Evolutionary conservation across 1,140 invertebrate species (phyloP), one percentile per base, ranked within the genome.

Genomic region (Pachypsylla venusta): DNA sequence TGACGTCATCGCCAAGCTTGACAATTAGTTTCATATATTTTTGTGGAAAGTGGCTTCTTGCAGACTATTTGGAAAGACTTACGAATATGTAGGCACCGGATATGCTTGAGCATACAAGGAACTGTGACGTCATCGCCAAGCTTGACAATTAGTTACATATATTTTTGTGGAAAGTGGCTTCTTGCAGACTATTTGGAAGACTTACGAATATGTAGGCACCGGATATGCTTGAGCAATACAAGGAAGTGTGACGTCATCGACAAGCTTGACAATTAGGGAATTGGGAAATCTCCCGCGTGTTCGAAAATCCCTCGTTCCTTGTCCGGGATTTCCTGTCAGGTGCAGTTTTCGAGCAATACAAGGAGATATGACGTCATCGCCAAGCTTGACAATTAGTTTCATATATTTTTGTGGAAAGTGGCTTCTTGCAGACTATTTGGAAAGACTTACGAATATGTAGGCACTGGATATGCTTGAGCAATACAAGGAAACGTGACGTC

Each of bases 151-250:
- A n/a, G n/a, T n/a, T n/a, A n/a, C n/a, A n/a, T n/a, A n/a, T n/a
- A n/a, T n/a, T n/a, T n/a, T n/a, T n/a, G n/a, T n/a, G n/a, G n/a
- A n/a, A n/a, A n/a, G n/a, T n/a, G n/a, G n/a, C n/a, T n/a, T n/a
- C n/a, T n/a, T n/a, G n/a, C n/a, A n/a, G n/a, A n/a, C n/a, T n/a
- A n/a, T n/a, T n/a, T n/a, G n/a, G 30, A n/a, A 48, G 62, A 69
- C 71, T 74, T 73, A 83, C 79, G 81, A 82, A 71, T 85, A 87
- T 57, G 74, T 79, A 39, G 85, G 85, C 26, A 85, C 78, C 2
- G 85, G 85, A 77, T 81, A 81, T 53, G 83, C 85, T 71, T 86
- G 83, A 40, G 84, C 84, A 5, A 81, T 79, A 70, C 85, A 87
- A 13, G 84, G 80, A 63, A 87, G 70, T 59, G 78, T 80, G 56